These are phyloP conservation scores for Tinea pellionella DNA, from an alignment of 2,888 invertebrate species.

Conservation along the genomic window DNA sequence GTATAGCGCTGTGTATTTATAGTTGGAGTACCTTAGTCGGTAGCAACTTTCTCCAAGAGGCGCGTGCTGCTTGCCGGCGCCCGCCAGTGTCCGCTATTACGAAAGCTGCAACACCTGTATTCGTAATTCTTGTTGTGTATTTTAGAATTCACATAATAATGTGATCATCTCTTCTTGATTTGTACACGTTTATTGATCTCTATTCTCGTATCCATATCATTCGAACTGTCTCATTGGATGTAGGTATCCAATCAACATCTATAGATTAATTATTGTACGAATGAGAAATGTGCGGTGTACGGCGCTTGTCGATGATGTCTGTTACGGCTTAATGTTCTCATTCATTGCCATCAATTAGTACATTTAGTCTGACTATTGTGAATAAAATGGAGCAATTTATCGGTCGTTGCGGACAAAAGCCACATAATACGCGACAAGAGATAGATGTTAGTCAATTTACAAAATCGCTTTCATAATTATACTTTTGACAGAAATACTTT, in stretches of 20 bases:
- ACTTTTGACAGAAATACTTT: not conserved
- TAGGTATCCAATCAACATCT: not conserved
- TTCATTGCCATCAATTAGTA: slow-evolving; percentile 21
- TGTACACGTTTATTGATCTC: not conserved
- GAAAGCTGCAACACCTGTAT: slow-evolving; percentile 55
- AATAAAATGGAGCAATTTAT: slow-evolving; percentile 22
- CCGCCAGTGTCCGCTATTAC: slow-evolving; percentile 48
- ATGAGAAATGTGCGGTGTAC: not conserved
- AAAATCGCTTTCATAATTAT: not conserved
- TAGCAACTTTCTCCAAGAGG: slow-evolving; percentile 52
- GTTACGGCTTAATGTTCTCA: slow-evolving; percentile 17
- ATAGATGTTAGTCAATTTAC: not conserved
- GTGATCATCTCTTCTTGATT: not conserved
- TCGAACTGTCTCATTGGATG: not conserved
- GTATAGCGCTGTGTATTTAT: not conserved
- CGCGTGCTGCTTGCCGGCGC: slow-evolving; percentile 35
- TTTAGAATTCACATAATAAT: not conserved
- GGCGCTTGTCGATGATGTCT: not conserved
- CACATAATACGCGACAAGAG: slow-evolving; percentile 4
- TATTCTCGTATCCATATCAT: not conserved
- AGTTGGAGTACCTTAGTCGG: slow-evolving; percentile 21
- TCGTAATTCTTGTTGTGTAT: slow-evolving; percentile 18
- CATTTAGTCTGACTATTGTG: slow-evolving; percentile 20
- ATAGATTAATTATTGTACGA: not conserved
- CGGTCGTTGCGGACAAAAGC: slow-evolving; percentile 19